Evolutionary conservation across 2,888 invertebrate species (phyloP), one percentile per base, ranked within the genome.

Genomic region (Scaptomyza cyrtandrae): DNA sequence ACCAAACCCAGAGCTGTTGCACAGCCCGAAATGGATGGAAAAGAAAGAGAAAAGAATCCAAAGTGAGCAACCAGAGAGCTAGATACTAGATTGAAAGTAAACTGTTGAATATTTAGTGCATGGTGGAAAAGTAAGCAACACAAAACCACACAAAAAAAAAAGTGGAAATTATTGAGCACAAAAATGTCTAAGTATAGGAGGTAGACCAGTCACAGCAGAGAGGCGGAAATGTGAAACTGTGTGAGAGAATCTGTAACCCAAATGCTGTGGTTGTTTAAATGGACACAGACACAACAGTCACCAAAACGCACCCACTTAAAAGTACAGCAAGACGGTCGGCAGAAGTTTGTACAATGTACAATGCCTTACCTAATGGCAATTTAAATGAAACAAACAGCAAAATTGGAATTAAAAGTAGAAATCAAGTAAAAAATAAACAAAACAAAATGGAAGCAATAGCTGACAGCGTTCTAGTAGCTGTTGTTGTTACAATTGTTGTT

Each of bases 51-150:
- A 41, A 39, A 24, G 24, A 27, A 69, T 61, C 46, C 60, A 61
- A 79, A 79, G 67, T 75, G 82, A 79, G 63, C 66, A 71, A 61
- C 66, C 63, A 55, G 57, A 71, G 72, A 71, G 63, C 56, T 29
- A 41, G 43, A 60, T 2, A 24, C 24, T 24, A 14, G 64, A 66
- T 39, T 55, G 56, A 60, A 64, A 44, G 67, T 53, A 71, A 78
- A 75, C 71, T 80, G 71, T 79, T 86, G 80, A 80, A 84, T 88
- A 80, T 85, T 88, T 84, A 80, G 84, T 68, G 71, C 68, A 78
- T 49, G 64, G 41, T 62, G 62, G 13, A 58, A 66, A 49, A 50
- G 58, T 43, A 48, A 44, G 6, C 6, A 45, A 16, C 39, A 41
- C 14, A 57, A 56, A 58, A n/a, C 1, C n/a, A n/a, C n/a, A 37